These are phyloP conservation scores for Danio albolineatus DNA, from an alignment of 2,797 vertebrate species.

Conservation along the genomic window DNA sequence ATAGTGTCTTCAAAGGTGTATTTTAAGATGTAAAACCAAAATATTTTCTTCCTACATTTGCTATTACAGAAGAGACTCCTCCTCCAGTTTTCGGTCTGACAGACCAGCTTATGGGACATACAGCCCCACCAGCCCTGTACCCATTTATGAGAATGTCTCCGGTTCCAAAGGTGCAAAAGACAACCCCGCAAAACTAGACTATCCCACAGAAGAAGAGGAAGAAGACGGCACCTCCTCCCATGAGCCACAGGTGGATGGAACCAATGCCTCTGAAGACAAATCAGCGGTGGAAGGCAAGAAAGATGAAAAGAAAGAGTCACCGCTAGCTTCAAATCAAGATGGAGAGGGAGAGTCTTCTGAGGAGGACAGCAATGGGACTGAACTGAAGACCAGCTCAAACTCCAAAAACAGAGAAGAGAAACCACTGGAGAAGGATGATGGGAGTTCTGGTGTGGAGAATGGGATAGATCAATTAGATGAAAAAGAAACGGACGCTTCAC, in stretches of 20 bases:
- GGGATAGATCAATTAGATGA: conserved; percentile 49
- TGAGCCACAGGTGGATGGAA: conserved; percentile 40
- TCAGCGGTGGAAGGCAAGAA: conserved; percentile 43
- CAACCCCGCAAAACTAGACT: conserved; percentile 52
- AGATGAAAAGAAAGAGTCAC: conserved; percentile 32
- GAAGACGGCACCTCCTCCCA: conserved; percentile 35
- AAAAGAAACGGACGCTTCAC: conserved; percentile 50
- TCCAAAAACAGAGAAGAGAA: conserved; percentile 1
- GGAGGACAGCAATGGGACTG: conserved; percentile 17
- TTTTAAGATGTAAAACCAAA: neutral
- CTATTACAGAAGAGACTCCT: conserved; percentile 72
- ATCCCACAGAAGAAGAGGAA: conserved; percentile 39
- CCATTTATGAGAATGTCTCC: conserved; percentile 7
- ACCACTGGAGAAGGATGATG: neutral
- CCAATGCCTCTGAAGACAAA: conserved; percentile 48
- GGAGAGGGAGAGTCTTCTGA: conserved; percentile 59
- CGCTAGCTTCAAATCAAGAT: conserved; percentile 56
- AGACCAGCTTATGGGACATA: conserved; percentile 63
- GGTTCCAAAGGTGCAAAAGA: conserved; percentile 58
- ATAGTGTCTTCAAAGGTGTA: neutral
- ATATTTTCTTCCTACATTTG: conserved; percentile 2
- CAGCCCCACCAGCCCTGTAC: conserved; percentile 53
- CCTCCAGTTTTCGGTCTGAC: conserved; percentile 72
- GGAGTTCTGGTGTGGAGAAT: conserved; percentile 65
- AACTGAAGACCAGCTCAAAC: conserved; percentile 10